Conservation (phyloP, 35 echinoderm and acorn worm genomes). For the Nesometra sesokonis region DNA sequence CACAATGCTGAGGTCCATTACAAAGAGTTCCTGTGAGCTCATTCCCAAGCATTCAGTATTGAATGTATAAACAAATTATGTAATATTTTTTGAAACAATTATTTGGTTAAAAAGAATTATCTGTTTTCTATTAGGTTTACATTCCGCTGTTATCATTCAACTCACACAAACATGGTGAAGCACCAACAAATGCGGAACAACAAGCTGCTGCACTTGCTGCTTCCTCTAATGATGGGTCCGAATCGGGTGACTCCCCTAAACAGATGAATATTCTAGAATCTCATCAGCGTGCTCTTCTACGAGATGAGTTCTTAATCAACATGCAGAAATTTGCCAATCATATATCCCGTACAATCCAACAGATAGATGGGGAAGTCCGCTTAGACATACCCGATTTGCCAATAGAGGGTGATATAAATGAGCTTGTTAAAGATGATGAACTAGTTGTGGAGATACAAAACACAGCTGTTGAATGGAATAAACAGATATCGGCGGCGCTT, state of each 20-base stretch:
- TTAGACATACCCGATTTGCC: constrained; percentile 65
- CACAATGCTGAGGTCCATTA: too few relatives aligned
- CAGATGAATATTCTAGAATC: constrained; percentile 53
- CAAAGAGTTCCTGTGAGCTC: too few relatives aligned
- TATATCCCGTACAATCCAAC: constrained; percentile 84
- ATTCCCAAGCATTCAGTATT: too few relatives aligned
- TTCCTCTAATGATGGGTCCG: constrained; percentile 35
- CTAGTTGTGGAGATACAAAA: constrained; percentile 70
- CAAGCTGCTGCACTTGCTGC: constrained; percentile 40
- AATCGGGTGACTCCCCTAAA: constrained; percentile 30
- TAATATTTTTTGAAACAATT: too few relatives aligned
- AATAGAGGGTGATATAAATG: constrained; percentile 60
- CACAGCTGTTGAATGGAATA: constrained; percentile 82
- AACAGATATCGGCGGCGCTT: constrained; percentile 76
- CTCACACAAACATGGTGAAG: constrained; percentile 84
- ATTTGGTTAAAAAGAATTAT: too few relatives aligned
- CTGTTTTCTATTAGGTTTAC: constrained; percentile 55
- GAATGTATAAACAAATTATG: too few relatives aligned
- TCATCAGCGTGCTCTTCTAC: constrained; percentile 50
- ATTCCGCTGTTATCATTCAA: constrained; percentile 88
- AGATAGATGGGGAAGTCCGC: constrained; percentile 92
- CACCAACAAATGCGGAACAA: constrained; percentile 51
- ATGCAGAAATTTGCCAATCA: constrained; percentile 97
- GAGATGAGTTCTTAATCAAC: constrained; percentile 98
- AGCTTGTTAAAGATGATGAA: constrained; percentile 70